These are phyloP conservation scores for Malacoctenus gilli DNA, from an alignment of 2,797 vertebrate genomes.

Conservation along the genomic window DNA sequence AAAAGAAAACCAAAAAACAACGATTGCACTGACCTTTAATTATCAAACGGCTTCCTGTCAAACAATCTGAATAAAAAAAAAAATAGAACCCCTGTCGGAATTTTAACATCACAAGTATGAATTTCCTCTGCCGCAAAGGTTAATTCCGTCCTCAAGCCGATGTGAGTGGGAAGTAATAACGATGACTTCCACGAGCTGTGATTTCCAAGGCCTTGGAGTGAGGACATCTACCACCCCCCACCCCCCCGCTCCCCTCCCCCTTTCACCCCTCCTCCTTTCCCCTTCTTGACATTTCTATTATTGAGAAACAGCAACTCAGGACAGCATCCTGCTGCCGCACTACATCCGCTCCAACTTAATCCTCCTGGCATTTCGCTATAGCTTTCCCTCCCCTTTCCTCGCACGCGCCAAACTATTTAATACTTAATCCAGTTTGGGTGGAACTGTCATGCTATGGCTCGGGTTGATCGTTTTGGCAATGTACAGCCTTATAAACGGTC, in stretches of 20 bases:
- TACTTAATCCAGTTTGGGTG: constrained; percentile 75
- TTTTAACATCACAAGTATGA: constrained; percentile 25
- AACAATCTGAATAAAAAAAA: constrained; percentile 17
- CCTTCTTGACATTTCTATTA: constrained; percentile 78
- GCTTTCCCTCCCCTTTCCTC: constrained; percentile 61
- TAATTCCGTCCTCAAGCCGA: constrained; percentile 47
- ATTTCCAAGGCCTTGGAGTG: constrained; percentile 63
- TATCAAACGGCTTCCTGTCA: constrained; percentile 15
- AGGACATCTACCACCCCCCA: constrained; percentile 30
- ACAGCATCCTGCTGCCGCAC: constrained; percentile 56
- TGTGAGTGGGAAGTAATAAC: constrained; percentile 51
- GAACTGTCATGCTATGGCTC: constrained; percentile 63
- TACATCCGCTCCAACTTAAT: constrained; percentile 75
- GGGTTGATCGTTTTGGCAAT: constrained; percentile 58
- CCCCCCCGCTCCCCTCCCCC: constrained; percentile 39
- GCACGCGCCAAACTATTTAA: constrained; percentile 68
- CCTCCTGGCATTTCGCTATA: constrained; percentile 74
- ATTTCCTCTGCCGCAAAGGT: constrained; percentile 47
- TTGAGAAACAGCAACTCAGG: constrained; percentile 72
- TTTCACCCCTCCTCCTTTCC: constrained; percentile 40
- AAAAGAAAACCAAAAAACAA: too few species aligned
- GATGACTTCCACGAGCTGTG: constrained; percentile 59
- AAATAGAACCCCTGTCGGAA: constrained; percentile 16
- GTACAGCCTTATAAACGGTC: constrained; percentile 57
- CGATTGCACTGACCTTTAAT: constrained; percentile 6